phyloP scores from a whole-genome alignment of 2,113 vertebrate species.

The Mastomys natalensis region DNA sequence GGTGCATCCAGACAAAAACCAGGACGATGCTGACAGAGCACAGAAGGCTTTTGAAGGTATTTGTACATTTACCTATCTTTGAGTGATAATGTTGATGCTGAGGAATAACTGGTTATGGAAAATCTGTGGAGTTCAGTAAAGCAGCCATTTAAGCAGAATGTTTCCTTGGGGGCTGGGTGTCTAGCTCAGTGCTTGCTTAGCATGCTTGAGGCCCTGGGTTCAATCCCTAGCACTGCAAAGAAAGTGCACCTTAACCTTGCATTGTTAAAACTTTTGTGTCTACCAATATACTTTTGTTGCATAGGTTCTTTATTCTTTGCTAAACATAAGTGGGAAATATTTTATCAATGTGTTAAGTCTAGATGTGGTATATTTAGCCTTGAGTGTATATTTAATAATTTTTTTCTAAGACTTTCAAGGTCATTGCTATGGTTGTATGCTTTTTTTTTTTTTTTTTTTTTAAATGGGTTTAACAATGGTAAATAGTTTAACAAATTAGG shows the following conservation, averaged over 20 bases:
- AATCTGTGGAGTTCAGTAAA: slow-evolving; percentile 62
- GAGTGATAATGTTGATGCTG: not conserved
- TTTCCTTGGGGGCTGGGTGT: slow-evolving; percentile 17
- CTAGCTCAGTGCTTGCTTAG: not conserved
- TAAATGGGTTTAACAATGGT: slow-evolving; percentile 54
- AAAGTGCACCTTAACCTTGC: slow-evolving; percentile 58
- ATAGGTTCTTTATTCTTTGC: slow-evolving; percentile 48
- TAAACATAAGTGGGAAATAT: slow-evolving; percentile 55
- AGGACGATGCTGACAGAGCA: slow-evolving; percentile 95
- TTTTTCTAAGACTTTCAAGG: slow-evolving; percentile 60
- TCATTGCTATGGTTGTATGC: slow-evolving; percentile 63
- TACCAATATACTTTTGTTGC: slow-evolving; percentile 49
- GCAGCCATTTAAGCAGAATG: slow-evolving; percentile 51
- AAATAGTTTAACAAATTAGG: slow-evolving; percentile 72
- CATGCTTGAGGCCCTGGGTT: not conserved
- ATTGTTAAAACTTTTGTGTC: slow-evolving; percentile 60
- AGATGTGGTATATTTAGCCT: slow-evolving; percentile 59
- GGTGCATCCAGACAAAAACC: slow-evolving; percentile 99
- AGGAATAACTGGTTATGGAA: slow-evolving; percentile 46
- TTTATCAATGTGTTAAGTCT: slow-evolving; percentile 62
- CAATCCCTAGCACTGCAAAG: not conserved
- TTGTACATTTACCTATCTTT: slow-evolving; percentile 74
- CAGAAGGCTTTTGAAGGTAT: slow-evolving; percentile 99
- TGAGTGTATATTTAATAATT: slow-evolving; percentile 55
- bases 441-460: not conserved